These are phyloP conservation scores for Pomacea maculata DNA, from an alignment of 1,140 invertebrate genomes.

Conservation along the genomic window DNA sequence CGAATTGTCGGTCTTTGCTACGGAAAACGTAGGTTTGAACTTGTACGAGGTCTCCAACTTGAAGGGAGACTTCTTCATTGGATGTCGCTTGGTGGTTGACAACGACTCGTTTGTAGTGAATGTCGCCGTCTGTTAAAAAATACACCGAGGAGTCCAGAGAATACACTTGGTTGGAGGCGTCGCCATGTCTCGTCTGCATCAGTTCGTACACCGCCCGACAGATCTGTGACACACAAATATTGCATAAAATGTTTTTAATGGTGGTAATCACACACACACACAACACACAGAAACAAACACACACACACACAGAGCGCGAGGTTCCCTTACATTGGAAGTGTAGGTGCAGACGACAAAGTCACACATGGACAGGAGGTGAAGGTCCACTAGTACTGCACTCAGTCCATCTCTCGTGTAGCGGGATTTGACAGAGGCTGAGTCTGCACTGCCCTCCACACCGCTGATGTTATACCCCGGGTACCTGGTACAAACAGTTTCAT, in stretches of 20 bases:
- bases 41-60: slow-evolving; percentile 84
- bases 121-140: slow-evolving; percentile 88
- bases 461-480: slow-evolving; percentile 89
- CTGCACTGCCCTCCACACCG: slow-evolving; percentile 86
- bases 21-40: slow-evolving; percentile 64
- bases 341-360: slow-evolving; percentile 96
- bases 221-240: slow-evolving; percentile 70
- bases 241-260: too few species aligned
- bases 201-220: slow-evolving; percentile 96
- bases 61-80: slow-evolving; percentile 77
- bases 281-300: too few species aligned
- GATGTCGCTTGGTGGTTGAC: slow-evolving; percentile 62
- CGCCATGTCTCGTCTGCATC: slow-evolving; percentile 89
- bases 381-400: slow-evolving; percentile 89
- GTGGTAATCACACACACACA: too few species aligned
- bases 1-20: slow-evolving; percentile 45
- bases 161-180: slow-evolving; percentile 83
- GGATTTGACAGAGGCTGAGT: slow-evolving; percentile 87
- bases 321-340: slow-evolving; percentile 83
- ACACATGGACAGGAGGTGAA: slow-evolving; percentile 85
- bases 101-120: slow-evolving; percentile 83
- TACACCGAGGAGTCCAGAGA: slow-evolving; percentile 98
- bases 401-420: slow-evolving; percentile 89
- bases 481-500: slow-evolving; percentile 63
- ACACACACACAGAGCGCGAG: too few species aligned